Evolutionary conservation across 2,888 invertebrate genomes (phyloP).

Genomic region (Auanema sp.): DNA sequence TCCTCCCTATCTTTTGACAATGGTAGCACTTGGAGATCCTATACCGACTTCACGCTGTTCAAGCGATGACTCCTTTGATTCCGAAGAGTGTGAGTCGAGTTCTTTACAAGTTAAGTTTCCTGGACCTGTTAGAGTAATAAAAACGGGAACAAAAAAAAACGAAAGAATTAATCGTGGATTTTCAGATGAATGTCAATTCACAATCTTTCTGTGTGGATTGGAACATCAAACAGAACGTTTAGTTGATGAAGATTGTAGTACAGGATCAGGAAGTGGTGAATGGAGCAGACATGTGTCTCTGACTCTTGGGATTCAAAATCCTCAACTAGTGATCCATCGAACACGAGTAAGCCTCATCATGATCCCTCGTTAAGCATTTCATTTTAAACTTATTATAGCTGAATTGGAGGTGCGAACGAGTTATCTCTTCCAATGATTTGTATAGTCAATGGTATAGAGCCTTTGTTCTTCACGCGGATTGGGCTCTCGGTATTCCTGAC

Average conservation of each 20-base stretch:
- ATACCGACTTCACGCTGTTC: too few relatives aligned
- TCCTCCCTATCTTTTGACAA: too few relatives aligned
- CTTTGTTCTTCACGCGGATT: constrained; percentile 50
- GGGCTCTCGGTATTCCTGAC: constrained; percentile 52
- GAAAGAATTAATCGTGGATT: neutral
- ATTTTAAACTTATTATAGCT: constrained; percentile 25
- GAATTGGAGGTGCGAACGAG: constrained; percentile 42
- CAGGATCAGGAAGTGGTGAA: constrained; percentile 31
- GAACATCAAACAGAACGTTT: constrained; percentile 41
- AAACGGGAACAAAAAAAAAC: constrained; percentile 2
- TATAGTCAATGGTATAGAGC: constrained; percentile 48
- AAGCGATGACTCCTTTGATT: too few relatives aligned
- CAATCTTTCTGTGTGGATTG: constrained; percentile 30
- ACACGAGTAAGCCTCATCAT: constrained; percentile 24
- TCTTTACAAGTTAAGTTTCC: neutral
- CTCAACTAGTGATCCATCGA: constrained; percentile 39
- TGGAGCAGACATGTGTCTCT: constrained; percentile 44
- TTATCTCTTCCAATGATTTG: constrained; percentile 47
- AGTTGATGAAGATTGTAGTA: constrained; percentile 37
- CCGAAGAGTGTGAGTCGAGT: neutral
- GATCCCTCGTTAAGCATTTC: neutral
- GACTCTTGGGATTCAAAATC: constrained; percentile 43
- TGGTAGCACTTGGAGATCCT: too few relatives aligned
- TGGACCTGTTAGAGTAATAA: neutral
- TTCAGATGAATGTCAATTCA: constrained; percentile 23